Conservation (phyloP, 2,888 invertebrate species). For the Rhagonycha lutea region DNA sequence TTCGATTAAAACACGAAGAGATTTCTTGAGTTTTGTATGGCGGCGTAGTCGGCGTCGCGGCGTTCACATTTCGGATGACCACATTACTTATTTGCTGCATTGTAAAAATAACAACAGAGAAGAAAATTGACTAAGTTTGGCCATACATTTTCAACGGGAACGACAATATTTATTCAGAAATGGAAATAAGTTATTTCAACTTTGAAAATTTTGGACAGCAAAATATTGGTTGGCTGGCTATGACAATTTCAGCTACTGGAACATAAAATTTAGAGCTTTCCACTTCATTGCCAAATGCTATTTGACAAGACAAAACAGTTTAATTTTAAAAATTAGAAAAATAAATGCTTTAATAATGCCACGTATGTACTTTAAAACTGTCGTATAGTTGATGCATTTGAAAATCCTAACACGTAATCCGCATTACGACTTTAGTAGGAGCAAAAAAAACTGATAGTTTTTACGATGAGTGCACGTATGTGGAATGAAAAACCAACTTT, state of each 20-base stretch:
- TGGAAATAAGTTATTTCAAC: background rate
- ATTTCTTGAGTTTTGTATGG: background rate
- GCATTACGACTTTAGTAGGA: constrained; percentile 36
- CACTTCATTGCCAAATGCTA: background rate
- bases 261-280: background rate
- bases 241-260: background rate
- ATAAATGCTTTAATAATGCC: constrained; percentile 2
- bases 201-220: background rate
- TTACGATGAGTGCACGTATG: constrained; percentile 35
- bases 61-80: constrained; percentile 23
- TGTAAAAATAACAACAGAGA: constrained; percentile 23
- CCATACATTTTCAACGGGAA: constrained; percentile 21
- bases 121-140: constrained; percentile 26
- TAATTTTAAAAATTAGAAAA: background rate
- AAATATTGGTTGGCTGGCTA: background rate
- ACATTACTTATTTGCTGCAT: constrained; percentile 35
- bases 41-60: constrained; percentile 21
- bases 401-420: constrained; percentile 34
- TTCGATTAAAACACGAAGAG: background rate
- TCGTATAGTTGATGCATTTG: constrained; percentile 15
- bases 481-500: constrained; percentile 32
- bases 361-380: constrained; percentile 19
- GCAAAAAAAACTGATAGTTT: constrained; percentile 37
- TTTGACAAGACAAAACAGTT: background rate
- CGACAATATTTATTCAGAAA: constrained; percentile 6